A percentile compares a stretch with the other conserved stretches of the same genome.
These are phyloP conservation scores for Procambarus virginalis DNA, from an alignment of 1,140 invertebrate species.

Conservation along the genomic window DNA sequence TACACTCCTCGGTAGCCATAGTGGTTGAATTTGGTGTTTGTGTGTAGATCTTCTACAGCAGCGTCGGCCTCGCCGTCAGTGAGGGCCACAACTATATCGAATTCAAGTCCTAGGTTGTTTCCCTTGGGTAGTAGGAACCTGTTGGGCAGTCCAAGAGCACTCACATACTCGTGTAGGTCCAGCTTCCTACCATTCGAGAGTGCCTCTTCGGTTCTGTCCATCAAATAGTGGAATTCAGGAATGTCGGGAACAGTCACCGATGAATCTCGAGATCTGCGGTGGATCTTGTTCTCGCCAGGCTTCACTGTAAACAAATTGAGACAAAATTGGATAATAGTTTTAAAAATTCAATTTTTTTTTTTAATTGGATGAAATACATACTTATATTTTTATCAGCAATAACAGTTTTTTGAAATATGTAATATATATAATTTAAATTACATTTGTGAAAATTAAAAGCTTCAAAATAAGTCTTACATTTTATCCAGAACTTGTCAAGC, in stretches of 20 bases:
- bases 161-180: not conserved
- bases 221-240: conserved; percentile 30
- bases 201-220: not conserved
- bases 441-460: not conserved
- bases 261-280: not conserved
- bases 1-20: conserved; percentile 21
- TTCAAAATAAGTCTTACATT: conserved; percentile 23
- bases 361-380: no score
- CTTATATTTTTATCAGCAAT: no score
- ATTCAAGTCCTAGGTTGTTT: conserved; percentile 24
- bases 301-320: not conserved
- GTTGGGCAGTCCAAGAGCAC: conserved; percentile 22
- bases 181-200: conserved; percentile 9
- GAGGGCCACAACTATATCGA: conserved; percentile 8
- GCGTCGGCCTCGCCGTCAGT: conserved; percentile 68
- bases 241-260: conserved; percentile 28
- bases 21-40: conserved; percentile 18
- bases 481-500: conserved; percentile 39
- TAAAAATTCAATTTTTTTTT: not conserved
- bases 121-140: conserved; percentile 32
- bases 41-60: conserved; percentile 29
- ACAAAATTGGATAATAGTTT: not conserved
- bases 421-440: not conserved
- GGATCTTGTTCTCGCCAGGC: not conserved
- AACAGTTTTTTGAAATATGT: no score